These are phyloP conservation scores for Mythimna pallens DNA, from an alignment of 2,888 invertebrate species.

Conservation along the genomic window DNA sequence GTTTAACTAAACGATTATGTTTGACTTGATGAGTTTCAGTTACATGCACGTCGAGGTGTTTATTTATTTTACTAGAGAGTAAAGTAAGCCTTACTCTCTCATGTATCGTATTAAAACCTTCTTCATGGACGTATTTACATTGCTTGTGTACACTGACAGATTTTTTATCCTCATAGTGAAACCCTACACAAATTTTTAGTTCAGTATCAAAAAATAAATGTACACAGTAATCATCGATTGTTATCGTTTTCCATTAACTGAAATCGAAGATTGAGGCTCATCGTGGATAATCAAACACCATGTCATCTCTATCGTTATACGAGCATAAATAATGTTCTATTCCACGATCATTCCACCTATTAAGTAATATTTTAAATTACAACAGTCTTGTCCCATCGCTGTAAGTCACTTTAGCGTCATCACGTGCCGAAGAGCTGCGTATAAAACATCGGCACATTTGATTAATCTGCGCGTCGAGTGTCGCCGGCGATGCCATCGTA, in stretches of 20 bases:
- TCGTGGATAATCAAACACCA: too few species aligned
- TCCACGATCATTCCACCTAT: too few species aligned
- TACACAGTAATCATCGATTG: too few species aligned
- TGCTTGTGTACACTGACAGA: background rate
- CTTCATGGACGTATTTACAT: too few species aligned
- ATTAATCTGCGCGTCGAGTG: conserved; percentile 33
- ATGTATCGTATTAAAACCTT: too few species aligned
- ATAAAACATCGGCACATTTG: conserved; percentile 33
- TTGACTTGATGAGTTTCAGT: conserved; percentile 2
- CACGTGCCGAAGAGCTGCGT: background rate
- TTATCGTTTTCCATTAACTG: too few species aligned
- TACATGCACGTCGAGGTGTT: background rate
- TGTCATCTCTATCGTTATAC: too few species aligned
- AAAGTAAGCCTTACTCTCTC: background rate
- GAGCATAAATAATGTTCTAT: too few species aligned
- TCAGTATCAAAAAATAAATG: background rate
- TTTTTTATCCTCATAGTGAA: background rate
- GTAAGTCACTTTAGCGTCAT: background rate
- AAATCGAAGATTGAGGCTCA: too few species aligned
- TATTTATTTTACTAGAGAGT: background rate
- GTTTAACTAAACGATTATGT: conserved; percentile 3
- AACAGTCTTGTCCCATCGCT: background rate
- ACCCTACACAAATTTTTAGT: background rate
- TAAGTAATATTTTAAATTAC: background rate
- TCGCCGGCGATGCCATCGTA: background rate